phyloP scores from a whole-genome alignment of 2,888 invertebrate species.

The Oligia strigilis region DNA sequence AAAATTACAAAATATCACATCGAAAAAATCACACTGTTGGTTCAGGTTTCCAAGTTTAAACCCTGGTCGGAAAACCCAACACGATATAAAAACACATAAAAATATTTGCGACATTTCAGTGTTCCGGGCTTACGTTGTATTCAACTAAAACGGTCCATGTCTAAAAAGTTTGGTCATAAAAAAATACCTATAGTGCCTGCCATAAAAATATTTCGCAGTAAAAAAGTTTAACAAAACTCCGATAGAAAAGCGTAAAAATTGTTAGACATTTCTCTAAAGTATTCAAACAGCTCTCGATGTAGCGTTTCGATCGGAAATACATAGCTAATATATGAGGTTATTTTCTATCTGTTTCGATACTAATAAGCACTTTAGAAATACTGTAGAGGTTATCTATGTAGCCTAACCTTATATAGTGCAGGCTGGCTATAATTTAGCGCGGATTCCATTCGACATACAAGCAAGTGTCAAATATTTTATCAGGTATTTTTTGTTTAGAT shows the following conservation, averaged over 20 bases:
- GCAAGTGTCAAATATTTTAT: too few relatives aligned
- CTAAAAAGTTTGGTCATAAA: slow-evolving; percentile 71
- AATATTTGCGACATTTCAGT: slow-evolving; percentile 52
- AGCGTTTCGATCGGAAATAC: slow-evolving; percentile 24
- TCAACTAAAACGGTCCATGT: slow-evolving; percentile 62
- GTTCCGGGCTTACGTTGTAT: slow-evolving; percentile 48
- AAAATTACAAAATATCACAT: background rate
- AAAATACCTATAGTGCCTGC: slow-evolving; percentile 64
- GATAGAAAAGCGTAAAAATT: slow-evolving; percentile 42
- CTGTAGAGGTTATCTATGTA: too few relatives aligned
- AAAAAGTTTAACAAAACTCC: slow-evolving; percentile 67
- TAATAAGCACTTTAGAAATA: background rate
- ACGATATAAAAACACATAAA: slow-evolving; percentile 51
- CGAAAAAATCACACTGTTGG: background rate
- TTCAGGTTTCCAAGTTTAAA: background rate
- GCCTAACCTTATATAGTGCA: too few relatives aligned
- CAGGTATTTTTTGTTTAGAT: too few relatives aligned
- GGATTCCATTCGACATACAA: too few relatives aligned
- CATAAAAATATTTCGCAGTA: slow-evolving; percentile 71
- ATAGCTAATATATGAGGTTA: slow-evolving; percentile 24
- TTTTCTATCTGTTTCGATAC: slow-evolving; percentile 15
- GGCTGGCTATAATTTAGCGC: too few relatives aligned
- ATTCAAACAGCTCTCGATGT: slow-evolving; percentile 28
- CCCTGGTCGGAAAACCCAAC: background rate
- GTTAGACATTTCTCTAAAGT: slow-evolving; percentile 37